Evolutionary conservation across 2,888 invertebrate species (phyloP), one percentile per base, ranked within the genome.

Genomic region (Apodemia duryi): DNA sequence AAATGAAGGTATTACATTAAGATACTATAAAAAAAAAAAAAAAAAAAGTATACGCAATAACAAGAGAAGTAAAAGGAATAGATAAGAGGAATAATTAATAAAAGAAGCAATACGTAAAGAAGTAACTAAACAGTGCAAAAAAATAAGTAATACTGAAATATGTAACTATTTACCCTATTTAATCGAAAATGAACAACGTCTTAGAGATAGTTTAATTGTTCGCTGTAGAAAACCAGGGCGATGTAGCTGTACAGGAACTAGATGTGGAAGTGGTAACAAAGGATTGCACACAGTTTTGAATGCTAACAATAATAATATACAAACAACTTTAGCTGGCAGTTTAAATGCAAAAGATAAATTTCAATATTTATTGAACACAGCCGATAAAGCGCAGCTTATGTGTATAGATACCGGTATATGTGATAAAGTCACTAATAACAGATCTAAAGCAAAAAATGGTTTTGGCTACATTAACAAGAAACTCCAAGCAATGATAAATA

Each of bases 161-260:
- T 57, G 57, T 57, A 32, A 57, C 11, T 57, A 57, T 57, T 29
- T 57, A 32, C 57, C 54, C 2, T 57, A 57, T 13, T 54, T 3
- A 68, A 69, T 63, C 21, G 52, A n/a, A 66, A 63, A 46, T 35
- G 51, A 65, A 38, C 11, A 62, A 62, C 6, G 28, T 57, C 52
- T 13, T 28, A 10, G 10, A n/a, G 62, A 49, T 21, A 32, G 46
- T 32, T 21, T 43, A 46, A 51, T 51, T 21, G 6, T n/a, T 7
- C 49, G 49, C 13, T 51, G 49, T 7, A 21, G 49, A 51, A 6
- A 6, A 49, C 5, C 13, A 5, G 49, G n/a, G n/a, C 6, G 6
- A 46, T 46, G 46, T 46, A 13, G 46, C 46, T 46, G 46, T 46
- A 46, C 13, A 6, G 49, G 49, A n/a, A 6, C n/a, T 6, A 49